A percentile compares a stretch with the other conserved stretches of the same genome.
phyloP scores from a whole-genome alignment of 2,797 vertebrate genomes.

The Salarias fasciatus region DNA sequence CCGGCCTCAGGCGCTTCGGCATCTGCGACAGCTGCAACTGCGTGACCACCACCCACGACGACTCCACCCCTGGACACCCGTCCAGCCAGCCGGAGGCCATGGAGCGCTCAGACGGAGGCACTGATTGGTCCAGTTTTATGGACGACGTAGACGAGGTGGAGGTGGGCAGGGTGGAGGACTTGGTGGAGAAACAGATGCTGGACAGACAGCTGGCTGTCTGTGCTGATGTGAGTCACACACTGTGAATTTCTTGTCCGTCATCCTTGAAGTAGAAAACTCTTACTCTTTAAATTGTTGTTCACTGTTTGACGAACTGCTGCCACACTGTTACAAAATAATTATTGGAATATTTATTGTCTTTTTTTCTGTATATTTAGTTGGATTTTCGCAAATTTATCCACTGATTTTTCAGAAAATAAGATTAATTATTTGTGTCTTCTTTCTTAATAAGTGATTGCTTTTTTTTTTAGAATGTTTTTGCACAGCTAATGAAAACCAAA shows the following conservation, averaged over 20 bases:
- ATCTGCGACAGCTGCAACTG: constrained; percentile 96
- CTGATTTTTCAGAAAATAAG: too few species aligned
- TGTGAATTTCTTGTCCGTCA: constrained; percentile 28
- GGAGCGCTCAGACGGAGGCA: constrained; percentile 85
- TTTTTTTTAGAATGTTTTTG: background rate
- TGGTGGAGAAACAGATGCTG: constrained; percentile 86
- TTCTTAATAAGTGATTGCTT: background rate
- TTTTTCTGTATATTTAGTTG: too few species aligned
- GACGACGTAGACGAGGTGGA: constrained; percentile 95
- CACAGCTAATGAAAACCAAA: constrained; percentile 11
- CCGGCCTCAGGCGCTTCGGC: constrained; percentile 90
- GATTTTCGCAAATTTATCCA: too few species aligned
- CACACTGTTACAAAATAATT: constrained; percentile 12
- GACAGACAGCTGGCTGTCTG: constrained; percentile 71
- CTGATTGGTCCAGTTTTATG: constrained; percentile 94
- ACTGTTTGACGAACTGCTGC: background rate
- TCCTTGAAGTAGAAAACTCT: background rate
- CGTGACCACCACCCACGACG: constrained; percentile 88
- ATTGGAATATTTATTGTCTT: too few species aligned
- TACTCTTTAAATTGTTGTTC: constrained; percentile 8
- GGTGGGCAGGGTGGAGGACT: constrained; percentile 85
- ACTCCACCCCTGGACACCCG: constrained; percentile 84
- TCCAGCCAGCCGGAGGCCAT: constrained; percentile 82
- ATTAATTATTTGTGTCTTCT: too few species aligned
- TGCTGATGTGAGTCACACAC: constrained; percentile 51